Evolutionary conservation across 2,113 vertebrate species (phyloP).

Genomic region (Promerops cafer): DNA sequence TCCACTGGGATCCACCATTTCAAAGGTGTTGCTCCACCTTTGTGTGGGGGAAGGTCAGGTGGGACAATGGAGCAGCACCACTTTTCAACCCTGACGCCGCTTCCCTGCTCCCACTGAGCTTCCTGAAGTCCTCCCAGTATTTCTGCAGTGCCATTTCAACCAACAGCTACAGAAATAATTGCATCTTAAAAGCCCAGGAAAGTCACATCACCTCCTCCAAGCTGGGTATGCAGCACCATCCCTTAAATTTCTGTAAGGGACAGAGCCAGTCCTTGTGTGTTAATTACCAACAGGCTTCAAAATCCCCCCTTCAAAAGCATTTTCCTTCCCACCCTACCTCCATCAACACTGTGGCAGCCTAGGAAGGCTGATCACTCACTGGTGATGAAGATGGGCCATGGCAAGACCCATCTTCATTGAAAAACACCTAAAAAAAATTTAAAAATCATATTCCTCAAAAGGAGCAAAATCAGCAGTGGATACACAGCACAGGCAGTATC

Average conservation of each 20-base stretch:
- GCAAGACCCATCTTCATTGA: neutral
- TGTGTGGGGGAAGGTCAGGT: neutral
- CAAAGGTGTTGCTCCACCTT: neutral
- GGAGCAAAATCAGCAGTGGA: neutral
- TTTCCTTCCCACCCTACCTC: neutral
- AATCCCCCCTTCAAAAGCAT: neutral
- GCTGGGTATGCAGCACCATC: rapidly evolving
- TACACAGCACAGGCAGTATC: neutral
- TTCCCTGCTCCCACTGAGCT: neutral
- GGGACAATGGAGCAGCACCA: rapidly evolving
- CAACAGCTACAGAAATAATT: neutral
- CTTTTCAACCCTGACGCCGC: neutral
- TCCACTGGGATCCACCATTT: neutral
- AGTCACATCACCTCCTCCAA: neutral
- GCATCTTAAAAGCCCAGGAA: neutral
- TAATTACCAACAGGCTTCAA: neutral
- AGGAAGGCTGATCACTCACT: neutral
- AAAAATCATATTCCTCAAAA: neutral
- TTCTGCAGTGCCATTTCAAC: neutral
- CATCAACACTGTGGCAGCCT: neutral
- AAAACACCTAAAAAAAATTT: neutral
- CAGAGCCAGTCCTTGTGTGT: neutral
- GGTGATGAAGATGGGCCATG: neutral
- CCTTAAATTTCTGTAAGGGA: neutral
- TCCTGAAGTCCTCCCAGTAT: neutral